Evolutionary conservation across 2,888 invertebrate species (phyloP), one percentile per base, ranked within the genome.

Genomic region (Drosophila acutilabella): DNA sequence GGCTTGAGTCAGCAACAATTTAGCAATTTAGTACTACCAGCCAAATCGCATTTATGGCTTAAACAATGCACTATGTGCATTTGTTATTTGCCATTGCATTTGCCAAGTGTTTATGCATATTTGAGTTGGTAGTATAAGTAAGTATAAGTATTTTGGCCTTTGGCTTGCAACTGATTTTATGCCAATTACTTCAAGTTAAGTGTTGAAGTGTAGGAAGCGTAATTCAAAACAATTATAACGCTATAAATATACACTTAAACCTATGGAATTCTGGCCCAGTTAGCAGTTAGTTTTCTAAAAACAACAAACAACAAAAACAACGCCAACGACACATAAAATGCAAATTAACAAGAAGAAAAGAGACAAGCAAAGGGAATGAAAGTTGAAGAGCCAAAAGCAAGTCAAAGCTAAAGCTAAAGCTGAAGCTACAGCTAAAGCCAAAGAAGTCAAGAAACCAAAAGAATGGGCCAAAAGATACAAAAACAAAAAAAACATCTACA

Each of bases 321-420:
- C 14, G 14, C n/a, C 18, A 23, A 42, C 62, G 70, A 66, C 70
- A 71, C 80, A 81, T 76, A 81, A 83, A 86, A 83, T 86, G 84
- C 82, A 86, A 83, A 83, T 86, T 81, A 56, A 56, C 33, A 64
- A 77, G 70, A 78, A 45, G 60, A 62, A 58, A 53, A 77, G 54
- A 79, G 66, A n/a, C 51, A 64, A 71, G 67, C 62, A 23, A 30
- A 75, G 47, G 74, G 84, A 83, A 83, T 86, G 87, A 83, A 83
- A 83, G 83, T 83, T 81, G 74, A 83, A 80, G 73, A 80, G 66
- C 44, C 60, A 36, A 13, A 8, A 30, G 30, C 30, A 30, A 30
- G 30, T 30, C 30, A 30, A 2, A 30, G 30, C 30, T 30, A 36
- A 41, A 59, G 61, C 60, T 23, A 60, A 57, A 53, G 45, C 47